Base-by-base conservation (phyloP, 2,113 vertebrate genomes). In the Plotosus lineatus region DNA sequence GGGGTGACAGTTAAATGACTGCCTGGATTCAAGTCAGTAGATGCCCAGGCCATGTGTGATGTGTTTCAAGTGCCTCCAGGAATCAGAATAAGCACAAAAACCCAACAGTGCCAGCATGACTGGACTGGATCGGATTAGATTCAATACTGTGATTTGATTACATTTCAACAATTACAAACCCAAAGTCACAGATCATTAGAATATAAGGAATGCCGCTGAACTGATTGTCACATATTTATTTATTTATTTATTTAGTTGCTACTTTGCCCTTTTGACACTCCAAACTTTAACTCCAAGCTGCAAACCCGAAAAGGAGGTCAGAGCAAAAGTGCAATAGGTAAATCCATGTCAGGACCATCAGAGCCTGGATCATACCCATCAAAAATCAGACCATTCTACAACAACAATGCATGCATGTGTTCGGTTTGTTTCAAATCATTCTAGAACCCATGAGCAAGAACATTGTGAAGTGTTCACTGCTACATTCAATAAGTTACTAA, bases 241-340 rank as follows among this genome's bases (percentile, higher is more conserved):
- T n/a, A n/a, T n/a, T n/a, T n/a, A n/a, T n/a, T n/a, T n/a, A n/a
- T n/a, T n/a, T n/a, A n/a, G n/a, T n/a, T n/a, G n/a, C n/a, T n/a
- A 58, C 75, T 42, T 61, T 77, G 75, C 75, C 56, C 75, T 46
- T 61, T 61, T 48, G 42, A 46, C 55, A 77, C 38, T 44, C 38
- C 75, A 44, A 77, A 77, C 53, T 77, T 72, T 28, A 72, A 72
- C 69, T 50, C 69, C 69, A 21, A 33, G 69, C 55, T 6, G 26
- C 75, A 46, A 77, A 60, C 36, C n/a, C 55, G 23, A 76, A 76
- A 77, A 61, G 46, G n/a, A 77, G 75, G 56, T 77, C 75, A 77
- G 56, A 44, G 56, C 26, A 63, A 77, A 77, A 48, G n/a, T 15
- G 9, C 33, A 40, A 46, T 48, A 61, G 75, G 75, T 58, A 77